These are phyloP conservation scores for Geothlypis trichas DNA, from an alignment of 2,113 vertebrate genomes.

Conservation along the genomic window DNA sequence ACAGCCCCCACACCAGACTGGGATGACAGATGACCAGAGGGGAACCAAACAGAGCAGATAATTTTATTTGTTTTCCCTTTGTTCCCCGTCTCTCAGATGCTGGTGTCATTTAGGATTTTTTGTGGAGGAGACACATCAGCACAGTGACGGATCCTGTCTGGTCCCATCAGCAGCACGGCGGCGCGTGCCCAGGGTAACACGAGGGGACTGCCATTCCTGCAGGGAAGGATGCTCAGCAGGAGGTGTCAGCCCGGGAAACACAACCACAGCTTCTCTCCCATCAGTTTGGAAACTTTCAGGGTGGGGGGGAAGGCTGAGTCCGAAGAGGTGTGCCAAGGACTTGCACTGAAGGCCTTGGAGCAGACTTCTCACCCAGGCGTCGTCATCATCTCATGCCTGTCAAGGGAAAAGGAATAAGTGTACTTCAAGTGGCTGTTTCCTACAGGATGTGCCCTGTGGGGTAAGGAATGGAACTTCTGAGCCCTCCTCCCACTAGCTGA, in stretches of 20 bases:
- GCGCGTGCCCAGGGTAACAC: conserved; percentile 9
- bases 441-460: neutral
- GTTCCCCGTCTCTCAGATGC: neutral
- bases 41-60: neutral
- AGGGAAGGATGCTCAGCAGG: conserved; percentile 44
- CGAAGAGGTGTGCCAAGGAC: conserved; percentile 38
- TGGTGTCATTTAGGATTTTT: conserved; percentile 55
- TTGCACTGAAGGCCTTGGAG: neutral
- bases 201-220: conserved; percentile 43
- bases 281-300: conserved; percentile 12
- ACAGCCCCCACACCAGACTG: neutral
- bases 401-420: neutral
- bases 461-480: neutral
- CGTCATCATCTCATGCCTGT: fast-evolving
- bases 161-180: conserved; percentile 41
- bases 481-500: neutral
- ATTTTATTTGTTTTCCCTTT: conserved; percentile 44
- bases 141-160: conserved; percentile 63
- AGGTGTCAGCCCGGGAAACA: conserved; percentile 57
- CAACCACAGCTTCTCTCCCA: conserved; percentile 30
- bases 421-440: conserved; percentile 20
- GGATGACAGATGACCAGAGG: conserved; percentile 9
- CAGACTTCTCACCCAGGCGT: neutral
- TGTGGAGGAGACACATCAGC: conserved; percentile 44
- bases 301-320: neutral